Conservation (phyloP, 2,113 vertebrate species). For the Paradisaea rubra region DNA sequence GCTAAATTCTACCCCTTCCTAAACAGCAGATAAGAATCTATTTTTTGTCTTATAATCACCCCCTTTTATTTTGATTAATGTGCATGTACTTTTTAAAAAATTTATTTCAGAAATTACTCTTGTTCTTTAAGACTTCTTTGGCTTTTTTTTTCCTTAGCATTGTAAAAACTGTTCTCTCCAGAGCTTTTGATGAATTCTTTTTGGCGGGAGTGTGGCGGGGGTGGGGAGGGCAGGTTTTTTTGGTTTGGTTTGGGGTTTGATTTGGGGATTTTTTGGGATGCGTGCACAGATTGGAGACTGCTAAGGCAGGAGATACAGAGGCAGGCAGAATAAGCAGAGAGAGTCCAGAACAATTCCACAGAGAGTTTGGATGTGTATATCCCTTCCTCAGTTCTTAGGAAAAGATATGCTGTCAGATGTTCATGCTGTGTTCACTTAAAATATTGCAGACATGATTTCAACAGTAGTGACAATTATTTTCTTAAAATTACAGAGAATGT, state of each 20-base stretch:
- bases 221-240: background rate
- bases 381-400: background rate
- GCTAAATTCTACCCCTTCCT: background rate
- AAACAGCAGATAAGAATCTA: background rate
- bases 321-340: background rate
- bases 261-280: background rate
- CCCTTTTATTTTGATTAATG: background rate
- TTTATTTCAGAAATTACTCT: background rate
- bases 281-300: background rate
- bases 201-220: rapidly evolving
- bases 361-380: background rate
- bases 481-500: background rate
- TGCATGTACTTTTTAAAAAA: background rate
- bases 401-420: background rate
- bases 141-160: background rate
- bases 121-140: background rate
- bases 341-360: background rate
- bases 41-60: background rate
- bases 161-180: background rate
- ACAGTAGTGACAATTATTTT: background rate
- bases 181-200: background rate
- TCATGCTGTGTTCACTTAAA: background rate
- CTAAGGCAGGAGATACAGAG: background rate
- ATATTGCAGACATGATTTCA: background rate
- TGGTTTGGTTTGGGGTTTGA: background rate